Evolutionary conservation across 2,797 vertebrate genomes (phyloP), one percentile per base, ranked within the genome.

Genomic region (Mallotus villosus): DNA sequence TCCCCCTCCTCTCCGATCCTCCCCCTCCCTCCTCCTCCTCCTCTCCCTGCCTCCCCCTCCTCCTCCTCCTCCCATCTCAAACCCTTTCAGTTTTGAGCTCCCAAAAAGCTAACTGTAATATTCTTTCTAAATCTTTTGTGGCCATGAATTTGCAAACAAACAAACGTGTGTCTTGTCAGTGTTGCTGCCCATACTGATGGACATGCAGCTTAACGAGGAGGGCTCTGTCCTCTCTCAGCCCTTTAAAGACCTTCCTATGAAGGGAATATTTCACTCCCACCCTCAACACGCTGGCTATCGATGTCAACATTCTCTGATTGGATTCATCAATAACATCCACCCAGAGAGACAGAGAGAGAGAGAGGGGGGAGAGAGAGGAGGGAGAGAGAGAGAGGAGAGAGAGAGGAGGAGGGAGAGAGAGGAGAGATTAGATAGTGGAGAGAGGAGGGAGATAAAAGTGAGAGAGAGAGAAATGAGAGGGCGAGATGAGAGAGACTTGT

Each of bases 351-450:
- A n/a, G n/a, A n/a, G n/a, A n/a, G n/a, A 8, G 8, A 8, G 8
- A 8, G 1, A 8, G 8, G 34, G 8, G 34, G 8, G 34, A 37
- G 34, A 37, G 34, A 37, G 34, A 37, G 5, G 34, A 37, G 34
- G 8, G 3, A 37, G 34, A 37, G 34, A 37, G 34, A 37, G 34
- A 8, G 1, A 8, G 34, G 34, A 37, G 34, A 37, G 34, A 65
- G 82, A 41, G 64, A 57, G 53, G 3, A 80, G 81, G 70, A 84
- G 87, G 89, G 80, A 78, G 78, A 83, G 83, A 87, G 84, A 86
- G 88, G 85, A 90, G 34, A 37, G 34, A n/a, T n/a, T n/a, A n/a
- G n/a, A n/a, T n/a, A n/a, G n/a, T n/a, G n/a, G n/a, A 37, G 34
- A 37, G 5, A 37, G 5, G 5, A 37, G 34, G 7, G 34, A 37